A percentile compares a stretch with the other conserved stretches of the same genome.
Evolutionary conservation across 2,113 vertebrate species (phyloP).

Genomic region (Crocuta crocuta): DNA sequence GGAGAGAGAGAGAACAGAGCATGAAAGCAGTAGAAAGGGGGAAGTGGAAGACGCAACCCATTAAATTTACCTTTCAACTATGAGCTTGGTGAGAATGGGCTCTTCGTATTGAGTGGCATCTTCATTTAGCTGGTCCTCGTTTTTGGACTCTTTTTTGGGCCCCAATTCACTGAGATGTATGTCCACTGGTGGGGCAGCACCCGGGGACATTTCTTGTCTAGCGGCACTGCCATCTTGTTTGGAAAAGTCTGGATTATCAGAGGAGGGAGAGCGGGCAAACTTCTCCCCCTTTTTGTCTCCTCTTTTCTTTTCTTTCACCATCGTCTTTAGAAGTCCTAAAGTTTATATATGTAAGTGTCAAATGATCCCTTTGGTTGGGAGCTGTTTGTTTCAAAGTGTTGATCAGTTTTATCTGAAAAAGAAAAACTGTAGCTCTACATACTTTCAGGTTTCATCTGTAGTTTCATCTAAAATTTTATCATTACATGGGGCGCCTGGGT

Average conservation of each 20-base stretch:
- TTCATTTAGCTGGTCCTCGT: fast-evolving
- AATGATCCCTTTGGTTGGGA: not conserved
- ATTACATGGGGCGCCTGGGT: not conserved
- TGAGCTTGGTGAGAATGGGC: conserved; percentile 81
- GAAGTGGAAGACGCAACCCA: not conserved
- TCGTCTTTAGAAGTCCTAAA: not conserved
- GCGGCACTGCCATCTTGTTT: not conserved
- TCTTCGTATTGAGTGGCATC: conserved; percentile 64
- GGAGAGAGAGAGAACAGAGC: not conserved
- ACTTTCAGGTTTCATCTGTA: not conserved
- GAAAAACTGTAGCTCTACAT: conserved; percentile 6
- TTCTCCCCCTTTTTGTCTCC: conserved; percentile 82
- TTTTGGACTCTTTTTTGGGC: not conserved
- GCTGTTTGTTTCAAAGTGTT: not conserved
- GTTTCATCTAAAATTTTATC: not conserved
- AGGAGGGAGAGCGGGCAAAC: not conserved
- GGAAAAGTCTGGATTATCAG: conserved; percentile 32
- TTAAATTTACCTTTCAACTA: conserved; percentile 83
- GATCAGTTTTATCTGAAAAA: conserved; percentile 52
- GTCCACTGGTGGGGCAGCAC: not conserved
- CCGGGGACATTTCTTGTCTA: not conserved
- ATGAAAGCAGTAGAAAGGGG: not conserved
- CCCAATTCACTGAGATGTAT: fast-evolving
- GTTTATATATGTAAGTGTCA: not conserved
- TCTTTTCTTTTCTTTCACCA: conserved; percentile 87